Evolutionary conservation across 2,113 vertebrate species (phyloP), one percentile per base, ranked within the genome.

Genomic region (Kryptolebias marmoratus): DNA sequence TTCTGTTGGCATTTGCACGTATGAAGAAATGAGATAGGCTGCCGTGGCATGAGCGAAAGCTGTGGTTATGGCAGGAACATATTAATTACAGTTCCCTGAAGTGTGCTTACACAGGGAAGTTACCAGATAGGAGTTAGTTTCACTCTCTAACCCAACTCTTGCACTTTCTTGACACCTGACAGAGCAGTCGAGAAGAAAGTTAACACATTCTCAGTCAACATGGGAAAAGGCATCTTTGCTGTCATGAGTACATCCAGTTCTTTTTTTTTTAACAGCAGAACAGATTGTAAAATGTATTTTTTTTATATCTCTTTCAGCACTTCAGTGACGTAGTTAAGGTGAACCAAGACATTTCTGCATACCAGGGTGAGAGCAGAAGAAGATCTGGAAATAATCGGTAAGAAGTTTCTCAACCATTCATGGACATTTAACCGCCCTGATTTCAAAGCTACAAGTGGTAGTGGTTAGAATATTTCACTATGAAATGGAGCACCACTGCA

Each of bases 281-380:
- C 53, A 82, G 16, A 39, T 64, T 61, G 53, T 57, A 57, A 58
- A 32, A 48, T 18, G 44, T 68, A 1, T 64, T 11, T 16, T 28
- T 44, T 11, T 10, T 22, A 22, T 22, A 16, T 85, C 44, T 86
- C 36, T 81, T 7, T 79, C 74, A 98, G 98, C 96, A 92, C 82
- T 95, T 97, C 84, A 95, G 95, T 79, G 95, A 98, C 93, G 96
- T 95, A 83, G 94, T 95, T 76, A 95, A 90, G 88, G 95, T 95
- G 76, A 96, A 95, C 87, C 94, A 94, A 79, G 95, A 94, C 67
- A 80, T 93, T 49, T 94, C 94, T 77, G 93, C 82, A 86, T 92
- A 94, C 86, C 95, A 96, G 92, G 93, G 95, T 36, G 94, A 95
- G 86, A 91, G 93, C 61, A 92, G 87, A 79, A 94, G 88, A 80